A percentile compares a stretch with the other conserved stretches of the same genome.
Evolutionary conservation across 2,797 vertebrate genomes (phyloP).

Genomic region (Carduelis carduelis): DNA sequence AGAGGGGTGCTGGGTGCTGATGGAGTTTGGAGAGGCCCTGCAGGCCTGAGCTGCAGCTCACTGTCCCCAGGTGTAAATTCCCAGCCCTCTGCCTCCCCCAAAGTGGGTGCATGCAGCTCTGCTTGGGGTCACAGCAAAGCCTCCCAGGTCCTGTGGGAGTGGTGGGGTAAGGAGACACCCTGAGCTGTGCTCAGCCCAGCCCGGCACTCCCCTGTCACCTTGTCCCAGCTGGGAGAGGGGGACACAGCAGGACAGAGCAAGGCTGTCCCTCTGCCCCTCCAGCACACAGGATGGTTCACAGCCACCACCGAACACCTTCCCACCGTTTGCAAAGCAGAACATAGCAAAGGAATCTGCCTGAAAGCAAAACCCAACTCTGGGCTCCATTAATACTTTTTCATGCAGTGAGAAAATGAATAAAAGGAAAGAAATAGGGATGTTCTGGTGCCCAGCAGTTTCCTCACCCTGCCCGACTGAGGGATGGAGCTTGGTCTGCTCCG

Average conservation of each 20-base stretch:
- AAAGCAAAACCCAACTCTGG: not conserved
- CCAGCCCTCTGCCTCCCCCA: not conserved
- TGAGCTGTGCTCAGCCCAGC: not conserved
- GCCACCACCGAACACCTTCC: not conserved
- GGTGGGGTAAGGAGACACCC: not conserved
- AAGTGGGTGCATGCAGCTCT: rapidly evolving
- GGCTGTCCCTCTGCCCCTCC: not conserved
- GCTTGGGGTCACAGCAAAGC: not conserved
- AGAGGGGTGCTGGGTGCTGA: not conserved
- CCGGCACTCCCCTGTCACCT: not conserved
- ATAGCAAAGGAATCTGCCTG: not conserved
- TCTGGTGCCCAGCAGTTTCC: not conserved
- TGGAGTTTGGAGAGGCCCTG: not conserved
- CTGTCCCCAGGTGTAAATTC: not conserved
- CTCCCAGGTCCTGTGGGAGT: not conserved
- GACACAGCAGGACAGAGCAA: not conserved
- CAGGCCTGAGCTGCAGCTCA: not conserved
- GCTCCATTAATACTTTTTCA: slow-evolving; percentile 24
- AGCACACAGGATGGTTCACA: not conserved
- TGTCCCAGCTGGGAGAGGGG: not conserved
- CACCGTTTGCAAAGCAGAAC: not conserved
- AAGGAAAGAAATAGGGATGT: not conserved
- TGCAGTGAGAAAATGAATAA: not conserved
- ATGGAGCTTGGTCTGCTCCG: not conserved
- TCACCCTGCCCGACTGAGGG: not conserved